Evolutionary conservation across 2,797 vertebrate genomes (phyloP).

Genomic region (Salarias fasciatus): DNA sequence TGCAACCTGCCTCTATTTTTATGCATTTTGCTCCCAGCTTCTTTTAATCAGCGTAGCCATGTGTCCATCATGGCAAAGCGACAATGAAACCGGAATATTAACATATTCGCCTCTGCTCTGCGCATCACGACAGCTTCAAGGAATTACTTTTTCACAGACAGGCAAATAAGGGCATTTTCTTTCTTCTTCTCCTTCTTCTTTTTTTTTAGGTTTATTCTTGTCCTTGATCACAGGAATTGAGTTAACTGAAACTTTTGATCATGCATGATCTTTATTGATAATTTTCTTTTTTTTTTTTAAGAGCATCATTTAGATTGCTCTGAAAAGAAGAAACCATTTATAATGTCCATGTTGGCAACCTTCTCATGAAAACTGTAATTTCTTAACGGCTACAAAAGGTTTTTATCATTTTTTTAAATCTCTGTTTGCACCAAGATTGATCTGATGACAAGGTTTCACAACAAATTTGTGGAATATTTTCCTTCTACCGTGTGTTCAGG

Average conservation of each 20-base stretch:
- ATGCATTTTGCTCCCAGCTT: conserved; percentile 41
- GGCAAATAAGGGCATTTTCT: conserved; percentile 16
- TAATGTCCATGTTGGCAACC: too few relatives aligned
- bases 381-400: too few relatives aligned
- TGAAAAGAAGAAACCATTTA: too few relatives aligned
- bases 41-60: conserved; percentile 41
- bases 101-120: conserved; percentile 1
- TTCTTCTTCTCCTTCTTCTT: too few relatives aligned
- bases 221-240: conserved; percentile 6
- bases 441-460: too few relatives aligned
- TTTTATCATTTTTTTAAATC: too few relatives aligned
- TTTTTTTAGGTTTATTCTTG: background rate
- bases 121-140: conserved; percentile 20
- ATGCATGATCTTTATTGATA: background rate
- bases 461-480: too few relatives aligned
- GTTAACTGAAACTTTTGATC: conserved; percentile 2
- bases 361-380: too few relatives aligned
- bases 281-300: too few relatives aligned
- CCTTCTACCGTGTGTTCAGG: too few relatives aligned
- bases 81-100: conserved; percentile 33
- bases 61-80: conserved; percentile 40
- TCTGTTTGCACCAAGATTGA: too few relatives aligned
- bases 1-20: conserved; percentile 31
- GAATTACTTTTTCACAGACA: conserved; percentile 11
- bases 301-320: too few relatives aligned